Percentiles rank a stretch among this genome's conserved stretches.
These are phyloP conservation scores for Sipha flava DNA, from an alignment of 1,140 invertebrate genomes.

Conservation along the genomic window DNA sequence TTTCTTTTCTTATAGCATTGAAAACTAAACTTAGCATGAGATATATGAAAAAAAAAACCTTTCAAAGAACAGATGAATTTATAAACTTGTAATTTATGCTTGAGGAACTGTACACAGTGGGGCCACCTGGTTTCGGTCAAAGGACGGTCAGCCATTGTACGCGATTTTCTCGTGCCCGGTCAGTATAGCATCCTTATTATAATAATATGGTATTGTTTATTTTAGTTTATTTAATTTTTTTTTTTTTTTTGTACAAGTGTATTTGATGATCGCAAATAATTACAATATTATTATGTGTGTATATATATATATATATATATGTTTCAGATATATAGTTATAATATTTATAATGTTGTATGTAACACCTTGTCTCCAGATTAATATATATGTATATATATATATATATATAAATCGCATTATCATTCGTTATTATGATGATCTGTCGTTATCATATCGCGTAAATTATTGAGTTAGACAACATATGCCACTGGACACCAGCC, in stretches of 20 bases:
- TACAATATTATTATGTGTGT: not conserved
- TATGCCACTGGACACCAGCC: slow-evolving; percentile 36
- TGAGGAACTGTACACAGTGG: not conserved
- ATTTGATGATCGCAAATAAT: not conserved
- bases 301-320: not conserved
- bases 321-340: too few relatives aligned
- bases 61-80: slow-evolving; percentile 10
- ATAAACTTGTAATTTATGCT: not conserved
- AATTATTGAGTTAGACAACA: slow-evolving; percentile 38
- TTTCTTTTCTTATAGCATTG: slow-evolving; percentile 20
- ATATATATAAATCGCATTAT: too few relatives aligned
- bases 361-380: too few relatives aligned
- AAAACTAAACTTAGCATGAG: slow-evolving; percentile 20
- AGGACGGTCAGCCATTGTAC: not conserved
- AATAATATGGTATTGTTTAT: too few relatives aligned
- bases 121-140: not conserved
- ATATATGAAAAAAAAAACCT: not conserved
- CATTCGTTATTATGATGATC: too few relatives aligned
- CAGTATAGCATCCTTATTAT: not conserved
- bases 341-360: too few relatives aligned
- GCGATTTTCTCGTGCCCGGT: not conserved
- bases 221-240: not conserved
- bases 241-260: not conserved
- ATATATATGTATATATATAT: too few relatives aligned
- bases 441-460: too few relatives aligned